These are phyloP conservation scores for Salvelinus sp. DNA, from an alignment of 2,113 vertebrate genomes.

Conservation along the genomic window DNA sequence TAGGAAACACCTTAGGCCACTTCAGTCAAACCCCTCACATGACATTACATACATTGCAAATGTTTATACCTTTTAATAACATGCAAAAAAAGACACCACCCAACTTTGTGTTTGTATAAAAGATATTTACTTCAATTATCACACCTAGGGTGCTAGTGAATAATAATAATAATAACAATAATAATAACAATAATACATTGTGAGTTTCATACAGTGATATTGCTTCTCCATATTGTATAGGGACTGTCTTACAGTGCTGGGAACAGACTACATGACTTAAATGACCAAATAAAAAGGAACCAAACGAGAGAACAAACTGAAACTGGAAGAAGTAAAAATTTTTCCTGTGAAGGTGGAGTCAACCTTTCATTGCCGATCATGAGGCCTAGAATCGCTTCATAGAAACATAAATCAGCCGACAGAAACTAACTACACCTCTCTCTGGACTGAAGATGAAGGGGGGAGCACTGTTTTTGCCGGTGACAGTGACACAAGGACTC, in stretches of 20 bases:
- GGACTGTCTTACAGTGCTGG: constrained; percentile 90
- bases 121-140: constrained; percentile 97
- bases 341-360: constrained; percentile 65
- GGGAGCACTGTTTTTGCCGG: constrained; percentile 8
- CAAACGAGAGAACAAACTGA: constrained; percentile 23
- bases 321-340: constrained; percentile 28
- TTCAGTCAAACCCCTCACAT: background rate
- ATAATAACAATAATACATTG: constrained; percentile 71
- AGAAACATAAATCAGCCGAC: constrained; percentile 46
- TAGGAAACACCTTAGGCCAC: background rate
- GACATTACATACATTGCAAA: background rate
- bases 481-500: constrained; percentile 18
- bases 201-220: constrained; percentile 95
- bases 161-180: constrained; percentile 77
- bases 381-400: constrained; percentile 62
- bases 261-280: constrained; percentile 73
- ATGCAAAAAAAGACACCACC: constrained; percentile 74
- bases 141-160: constrained; percentile 95
- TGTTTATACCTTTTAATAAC: background rate
- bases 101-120: constrained; percentile 89
- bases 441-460: constrained; percentile 15
- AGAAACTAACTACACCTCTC: constrained; percentile 16
- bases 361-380: constrained; percentile 70
- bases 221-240: constrained; percentile 94
- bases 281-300: constrained; percentile 74